These are phyloP conservation scores for Cassiopea andromeda DNA, from an alignment of 30 jellyfish, hydroid and myxozoan species.

Conservation along the genomic window DNA sequence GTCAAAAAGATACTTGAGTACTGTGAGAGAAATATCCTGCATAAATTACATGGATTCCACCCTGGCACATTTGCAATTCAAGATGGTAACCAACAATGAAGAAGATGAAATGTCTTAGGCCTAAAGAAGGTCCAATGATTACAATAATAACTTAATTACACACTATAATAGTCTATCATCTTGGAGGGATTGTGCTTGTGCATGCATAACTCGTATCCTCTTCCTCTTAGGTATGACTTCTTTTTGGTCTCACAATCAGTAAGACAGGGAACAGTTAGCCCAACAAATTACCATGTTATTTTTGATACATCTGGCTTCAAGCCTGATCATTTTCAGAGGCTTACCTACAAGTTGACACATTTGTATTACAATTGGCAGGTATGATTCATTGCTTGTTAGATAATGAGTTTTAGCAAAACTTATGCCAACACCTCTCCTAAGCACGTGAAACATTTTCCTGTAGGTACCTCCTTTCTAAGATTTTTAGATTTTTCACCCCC, in stretches of 20 bases:
- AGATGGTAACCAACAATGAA: no score
- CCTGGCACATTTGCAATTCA: no score
- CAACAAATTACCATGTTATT: constrained; percentile 91
- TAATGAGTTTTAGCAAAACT: neutral
- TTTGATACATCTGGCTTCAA: constrained; percentile 87
- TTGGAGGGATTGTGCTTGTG: neutral
- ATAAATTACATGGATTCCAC: no score
- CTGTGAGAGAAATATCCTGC: no score
- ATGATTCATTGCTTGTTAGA: constrained; percentile 2
- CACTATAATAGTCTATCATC: neutral
- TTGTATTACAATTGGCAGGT: constrained; percentile 99
- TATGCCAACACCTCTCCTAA: neutral
- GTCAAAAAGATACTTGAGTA: no score
- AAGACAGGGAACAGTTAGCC: constrained; percentile 99
- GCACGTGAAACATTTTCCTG: neutral
- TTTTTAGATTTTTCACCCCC: no score
- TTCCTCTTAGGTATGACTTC: constrained; percentile 77
- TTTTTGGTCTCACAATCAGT: constrained; percentile 96
- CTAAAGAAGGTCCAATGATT: no score
- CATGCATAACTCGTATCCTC: neutral
- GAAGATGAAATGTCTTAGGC: no score
- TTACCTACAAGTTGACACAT: constrained; percentile 96
- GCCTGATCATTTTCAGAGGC: constrained; percentile 96
- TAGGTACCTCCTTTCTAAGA: no score
- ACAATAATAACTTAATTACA: no score